phyloP scores from a whole-genome alignment of 1,140 invertebrate species.

The Psilanteris sp. region DNA sequence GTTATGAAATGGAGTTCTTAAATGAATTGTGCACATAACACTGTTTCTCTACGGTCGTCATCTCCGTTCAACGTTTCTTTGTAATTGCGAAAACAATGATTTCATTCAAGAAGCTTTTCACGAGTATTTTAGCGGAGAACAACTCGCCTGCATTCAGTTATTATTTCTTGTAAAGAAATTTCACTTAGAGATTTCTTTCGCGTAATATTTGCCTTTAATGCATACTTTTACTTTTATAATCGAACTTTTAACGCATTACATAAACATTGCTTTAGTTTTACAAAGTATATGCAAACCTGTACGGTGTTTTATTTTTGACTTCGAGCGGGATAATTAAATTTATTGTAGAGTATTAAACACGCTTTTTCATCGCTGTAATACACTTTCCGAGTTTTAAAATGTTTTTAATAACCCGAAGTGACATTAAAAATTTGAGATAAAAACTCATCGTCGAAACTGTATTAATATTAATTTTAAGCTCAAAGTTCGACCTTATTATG shows the following conservation, averaged over 20 bases:
- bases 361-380: too few species aligned
- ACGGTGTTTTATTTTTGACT: too few species aligned
- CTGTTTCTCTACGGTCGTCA: conserved; percentile 50
- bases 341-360: too few species aligned
- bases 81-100: conserved; percentile 55
- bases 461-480: conserved; percentile 38
- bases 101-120: conserved; percentile 54
- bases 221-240: too few species aligned
- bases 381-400: conserved; percentile 14
- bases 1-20: conserved; percentile 49
- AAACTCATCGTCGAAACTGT: conserved; percentile 23
- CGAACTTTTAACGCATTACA: neutral
- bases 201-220: too few species aligned
- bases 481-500: conserved; percentile 33
- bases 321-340: too few species aligned
- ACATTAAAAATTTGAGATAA: conserved; percentile 29
- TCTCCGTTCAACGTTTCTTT: conserved; percentile 58
- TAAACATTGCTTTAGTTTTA: neutral
- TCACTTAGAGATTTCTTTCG: conserved; percentile 11
- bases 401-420: conserved; percentile 21
- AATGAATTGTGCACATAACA: conserved; percentile 51
- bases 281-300: too few species aligned
- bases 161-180: conserved; percentile 33
- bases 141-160: conserved; percentile 41
- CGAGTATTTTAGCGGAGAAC: conserved; percentile 47